These are phyloP conservation scores for Colletes collaris DNA, from an alignment of 2,888 invertebrate genomes.

Conservation along the genomic window DNA sequence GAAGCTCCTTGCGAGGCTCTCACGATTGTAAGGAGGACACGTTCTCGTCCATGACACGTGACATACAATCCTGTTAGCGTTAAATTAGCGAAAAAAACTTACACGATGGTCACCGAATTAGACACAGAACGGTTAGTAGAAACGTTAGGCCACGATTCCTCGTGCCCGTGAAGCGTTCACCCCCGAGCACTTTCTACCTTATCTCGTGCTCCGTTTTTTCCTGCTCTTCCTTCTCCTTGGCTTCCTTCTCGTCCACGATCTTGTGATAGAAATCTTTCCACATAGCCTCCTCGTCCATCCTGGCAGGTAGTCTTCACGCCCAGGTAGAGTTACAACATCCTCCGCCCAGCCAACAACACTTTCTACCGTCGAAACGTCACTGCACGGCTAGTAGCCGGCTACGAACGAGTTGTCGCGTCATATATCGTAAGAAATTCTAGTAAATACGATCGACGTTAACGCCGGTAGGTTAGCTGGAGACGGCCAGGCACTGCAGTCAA, in stretches of 20 bases:
- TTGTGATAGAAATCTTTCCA: slow-evolving; percentile 89
- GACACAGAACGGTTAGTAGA: background rate
- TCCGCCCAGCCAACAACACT: slow-evolving; percentile 19
- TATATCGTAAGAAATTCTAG: slow-evolving; percentile 2
- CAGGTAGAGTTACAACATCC: slow-evolving; percentile 15
- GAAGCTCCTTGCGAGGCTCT: too few species aligned
- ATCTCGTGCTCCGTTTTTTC: slow-evolving; percentile 88
- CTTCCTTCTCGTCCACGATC: slow-evolving; percentile 85
- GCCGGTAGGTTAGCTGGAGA: slow-evolving; percentile 47
- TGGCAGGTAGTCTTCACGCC: slow-evolving; percentile 13
- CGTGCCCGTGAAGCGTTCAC: background rate
- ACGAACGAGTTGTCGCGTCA: background rate
- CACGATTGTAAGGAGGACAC: background rate
- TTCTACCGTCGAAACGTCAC: slow-evolving; percentile 9
- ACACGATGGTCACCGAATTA: slow-evolving; percentile 13
- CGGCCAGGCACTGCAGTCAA: slow-evolving; percentile 34
- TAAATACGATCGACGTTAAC: slow-evolving; percentile 47
- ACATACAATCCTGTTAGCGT: background rate
- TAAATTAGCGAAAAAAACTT: background rate
- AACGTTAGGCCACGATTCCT: slow-evolving; percentile 1
- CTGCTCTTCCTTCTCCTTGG: slow-evolving; percentile 85
- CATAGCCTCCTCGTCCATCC: slow-evolving; percentile 89
- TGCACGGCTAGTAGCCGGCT: background rate
- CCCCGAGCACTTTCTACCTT: slow-evolving; percentile 83
- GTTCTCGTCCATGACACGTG: background rate